These are phyloP conservation scores for Dinomys branickii DNA, from an alignment of 2,113 vertebrate species.

Conservation along the genomic window DNA sequence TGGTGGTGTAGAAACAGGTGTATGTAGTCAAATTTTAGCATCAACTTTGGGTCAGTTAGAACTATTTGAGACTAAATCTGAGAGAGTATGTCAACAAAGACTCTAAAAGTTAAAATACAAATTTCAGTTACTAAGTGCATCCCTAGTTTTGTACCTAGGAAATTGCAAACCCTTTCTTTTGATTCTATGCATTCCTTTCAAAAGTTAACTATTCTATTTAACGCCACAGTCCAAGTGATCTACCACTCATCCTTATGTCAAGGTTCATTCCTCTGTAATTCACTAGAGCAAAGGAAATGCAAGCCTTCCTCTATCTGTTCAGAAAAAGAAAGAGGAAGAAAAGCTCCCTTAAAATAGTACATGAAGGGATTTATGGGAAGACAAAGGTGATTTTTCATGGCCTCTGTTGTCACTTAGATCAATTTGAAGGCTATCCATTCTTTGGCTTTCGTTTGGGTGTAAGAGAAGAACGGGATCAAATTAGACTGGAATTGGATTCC, in stretches of 20 bases:
- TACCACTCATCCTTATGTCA: not conserved
- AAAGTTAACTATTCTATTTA: constrained; percentile 34
- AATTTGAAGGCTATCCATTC: constrained; percentile 48
- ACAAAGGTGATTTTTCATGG: constrained; percentile 50
- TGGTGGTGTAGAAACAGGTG: not conserved
- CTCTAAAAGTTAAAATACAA: not conserved
- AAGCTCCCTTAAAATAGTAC: not conserved
- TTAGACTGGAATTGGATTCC: constrained; percentile 34
- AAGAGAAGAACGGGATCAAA: constrained; percentile 24
- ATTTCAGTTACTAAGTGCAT: not conserved
- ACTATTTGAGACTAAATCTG: not conserved
- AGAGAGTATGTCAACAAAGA: constrained; percentile 20
- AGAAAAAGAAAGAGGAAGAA: not conserved
- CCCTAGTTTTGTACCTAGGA: not conserved
- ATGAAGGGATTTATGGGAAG: constrained; percentile 28
- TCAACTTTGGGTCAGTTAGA: not conserved
- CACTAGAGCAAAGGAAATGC: constrained; percentile 22
- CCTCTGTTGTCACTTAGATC: constrained; percentile 26
- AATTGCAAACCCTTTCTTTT: not conserved
- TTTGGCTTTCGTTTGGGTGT: constrained; percentile 31
- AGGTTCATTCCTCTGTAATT: constrained; percentile 34
- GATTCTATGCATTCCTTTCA: not conserved
- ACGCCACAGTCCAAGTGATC: not conserved
- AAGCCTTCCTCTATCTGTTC: not conserved
- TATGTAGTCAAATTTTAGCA: not conserved